Base-by-base conservation (phyloP, 2,888 invertebrate genomes). In the Alentia gelatinosa region DNA sequence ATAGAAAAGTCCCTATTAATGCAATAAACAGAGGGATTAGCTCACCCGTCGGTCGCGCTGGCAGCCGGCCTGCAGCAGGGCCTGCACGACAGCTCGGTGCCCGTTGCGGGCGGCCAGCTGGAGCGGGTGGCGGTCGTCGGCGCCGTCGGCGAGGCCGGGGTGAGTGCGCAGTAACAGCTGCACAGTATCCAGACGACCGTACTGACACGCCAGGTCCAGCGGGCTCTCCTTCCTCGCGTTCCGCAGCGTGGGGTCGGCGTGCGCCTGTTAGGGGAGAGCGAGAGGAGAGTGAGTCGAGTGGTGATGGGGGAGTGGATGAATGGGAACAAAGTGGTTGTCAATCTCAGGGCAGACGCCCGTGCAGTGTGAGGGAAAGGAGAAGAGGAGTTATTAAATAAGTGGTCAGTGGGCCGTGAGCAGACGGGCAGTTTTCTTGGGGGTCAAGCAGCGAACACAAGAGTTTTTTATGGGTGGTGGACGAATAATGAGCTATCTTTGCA, bases 91-190 rank as follows among this genome's bases (percentile, higher is more conserved):
- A 90, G 94, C 93, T 26, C 92, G 91, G 92, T 96, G 96, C 7
- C 99, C 99, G 96, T 98, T 98, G 93, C 98, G 97, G 95, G 98
- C 98, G 92, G 99, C 99, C 93, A 98, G 97, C 96, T 99, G 99
- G n/a, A 99, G 97, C 0, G 98, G 98, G 15, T 99, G 98, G 95
- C 98, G 97, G 91, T 97, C 97, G 95, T 97, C 97, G 95, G 97
- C 94, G 74, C 95, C 94, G 75, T 94, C 94, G 89, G 98, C 97
- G 94, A 98, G 98, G 0, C 98, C 98, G 96, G 98, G 97, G 26
- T 98, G 97, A 93, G 97, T 97, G 47, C 89, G 37, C 33, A 99
- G 97, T 92, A 99, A 97, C 94, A 98, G 97, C 96, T 98, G 98
- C 90, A 99, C 99, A 0, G 98, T 98, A 95, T 98, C 98, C 96